A percentile compares a stretch with the other conserved stretches of the same genome.
These are phyloP conservation scores for Morelia viridis DNA, from an alignment of 2,797 vertebrate species.

Conservation along the genomic window DNA sequence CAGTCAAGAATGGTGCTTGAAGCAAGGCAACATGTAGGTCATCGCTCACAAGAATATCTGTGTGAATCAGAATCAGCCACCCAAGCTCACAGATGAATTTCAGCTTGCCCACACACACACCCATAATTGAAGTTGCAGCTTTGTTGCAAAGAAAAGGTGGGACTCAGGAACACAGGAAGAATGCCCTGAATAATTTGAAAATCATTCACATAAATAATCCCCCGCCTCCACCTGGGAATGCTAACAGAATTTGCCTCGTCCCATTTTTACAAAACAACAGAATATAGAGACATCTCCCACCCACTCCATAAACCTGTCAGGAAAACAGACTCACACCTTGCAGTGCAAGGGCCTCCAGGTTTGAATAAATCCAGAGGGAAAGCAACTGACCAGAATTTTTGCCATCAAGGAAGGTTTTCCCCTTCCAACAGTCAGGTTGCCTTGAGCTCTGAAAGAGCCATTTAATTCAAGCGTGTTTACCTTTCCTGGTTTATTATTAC, in stretches of 20 bases:
- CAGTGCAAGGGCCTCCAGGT: neutral
- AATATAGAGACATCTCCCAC: neutral
- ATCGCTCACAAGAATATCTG: neutral
- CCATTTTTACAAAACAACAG: neutral
- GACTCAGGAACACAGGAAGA: neutral
- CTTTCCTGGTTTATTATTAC: constrained; percentile 67
- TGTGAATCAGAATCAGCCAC: neutral
- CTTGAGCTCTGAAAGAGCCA: constrained; percentile 55
- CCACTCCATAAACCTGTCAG: constrained; percentile 1
- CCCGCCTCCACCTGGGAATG: neutral
- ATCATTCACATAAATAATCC: neutral
- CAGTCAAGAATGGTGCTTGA: neutral
- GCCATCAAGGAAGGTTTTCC: constrained; percentile 31
- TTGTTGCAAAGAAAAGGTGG: neutral
- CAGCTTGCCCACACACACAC: neutral
- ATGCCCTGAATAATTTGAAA: neutral
- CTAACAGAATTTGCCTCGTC: neutral
- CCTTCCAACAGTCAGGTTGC: constrained; percentile 49
- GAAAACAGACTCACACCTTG: neutral
- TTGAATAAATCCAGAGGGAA: constrained; percentile 45
- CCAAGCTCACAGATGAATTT: neutral
- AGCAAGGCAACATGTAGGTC: neutral
- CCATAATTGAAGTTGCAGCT: no score
- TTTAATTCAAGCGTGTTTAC: constrained; percentile 70
- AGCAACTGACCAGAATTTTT: constrained; percentile 59